Evolutionary conservation across 2,113 vertebrate species (phyloP).

Genomic region (Setophaga coronata): DNA sequence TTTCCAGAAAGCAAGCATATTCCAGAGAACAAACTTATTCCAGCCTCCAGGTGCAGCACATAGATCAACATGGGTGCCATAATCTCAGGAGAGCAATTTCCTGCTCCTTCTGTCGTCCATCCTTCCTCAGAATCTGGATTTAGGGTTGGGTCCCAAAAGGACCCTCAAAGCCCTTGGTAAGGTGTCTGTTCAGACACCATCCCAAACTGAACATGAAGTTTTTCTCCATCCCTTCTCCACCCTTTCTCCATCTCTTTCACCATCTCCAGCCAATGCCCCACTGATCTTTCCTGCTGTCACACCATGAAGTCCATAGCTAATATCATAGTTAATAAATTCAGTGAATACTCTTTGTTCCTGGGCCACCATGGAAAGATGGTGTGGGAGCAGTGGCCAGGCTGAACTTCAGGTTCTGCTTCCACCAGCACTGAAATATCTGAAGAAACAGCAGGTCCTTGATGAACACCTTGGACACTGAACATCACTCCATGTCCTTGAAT

Average conservation of each 20-base stretch:
- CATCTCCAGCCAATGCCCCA: background rate
- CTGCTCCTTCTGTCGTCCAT: background rate
- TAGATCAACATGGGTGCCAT: background rate
- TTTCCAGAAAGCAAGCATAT: too few species aligned
- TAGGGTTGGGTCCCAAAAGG: background rate
- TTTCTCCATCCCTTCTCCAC: background rate
- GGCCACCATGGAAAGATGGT: too few species aligned
- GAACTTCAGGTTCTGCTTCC: background rate
- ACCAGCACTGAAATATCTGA: background rate
- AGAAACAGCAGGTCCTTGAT: background rate
- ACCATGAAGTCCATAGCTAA: fast-evolving
- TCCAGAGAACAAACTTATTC: background rate
- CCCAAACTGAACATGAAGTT: background rate
- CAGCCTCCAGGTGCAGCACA: background rate
- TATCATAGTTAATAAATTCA: background rate
- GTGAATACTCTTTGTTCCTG: background rate
- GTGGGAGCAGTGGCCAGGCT: background rate
- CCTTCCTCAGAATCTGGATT: background rate
- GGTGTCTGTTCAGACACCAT: background rate
- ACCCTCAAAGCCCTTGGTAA: background rate
- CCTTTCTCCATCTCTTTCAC: too few species aligned
- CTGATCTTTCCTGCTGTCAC: background rate
- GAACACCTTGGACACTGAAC: background rate
- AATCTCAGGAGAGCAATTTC: background rate
- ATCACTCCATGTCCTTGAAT: fast-evolving